These are phyloP conservation scores for Drosophila baimaii DNA, from an alignment of 1,140 invertebrate species.

Conservation along the genomic window DNA sequence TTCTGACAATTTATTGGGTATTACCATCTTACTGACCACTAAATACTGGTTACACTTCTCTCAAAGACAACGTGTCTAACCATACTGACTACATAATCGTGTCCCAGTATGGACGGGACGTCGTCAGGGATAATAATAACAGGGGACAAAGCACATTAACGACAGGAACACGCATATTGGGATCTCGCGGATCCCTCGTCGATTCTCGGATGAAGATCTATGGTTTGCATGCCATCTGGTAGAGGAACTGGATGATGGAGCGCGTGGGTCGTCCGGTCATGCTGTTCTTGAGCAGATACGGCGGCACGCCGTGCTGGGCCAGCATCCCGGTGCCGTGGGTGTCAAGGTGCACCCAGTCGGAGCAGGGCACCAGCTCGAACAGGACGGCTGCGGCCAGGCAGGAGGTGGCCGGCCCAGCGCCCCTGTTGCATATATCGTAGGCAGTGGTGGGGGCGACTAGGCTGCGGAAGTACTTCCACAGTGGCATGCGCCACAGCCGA, in stretches of 20 bases:
- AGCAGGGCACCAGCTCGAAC: slow-evolving; percentile 85
- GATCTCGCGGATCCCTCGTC: slow-evolving; percentile 11
- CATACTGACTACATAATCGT: not conserved
- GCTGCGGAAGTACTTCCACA: slow-evolving; percentile 91
- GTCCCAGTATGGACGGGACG: not conserved
- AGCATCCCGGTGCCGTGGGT: slow-evolving; percentile 88
- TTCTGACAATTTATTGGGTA: not conserved
- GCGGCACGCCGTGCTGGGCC: slow-evolving; percentile 85
- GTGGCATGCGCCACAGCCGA: slow-evolving; percentile 94
- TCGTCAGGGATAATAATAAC: slow-evolving; percentile 19
- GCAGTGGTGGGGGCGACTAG: slow-evolving; percentile 85
- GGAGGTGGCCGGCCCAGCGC: slow-evolving; percentile 85
- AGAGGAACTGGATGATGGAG: slow-evolving; percentile 86
- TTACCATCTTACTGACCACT: not conserved
- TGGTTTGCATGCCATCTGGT: slow-evolving; percentile 85
- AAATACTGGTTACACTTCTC: not conserved
- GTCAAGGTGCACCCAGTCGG: slow-evolving; percentile 89
- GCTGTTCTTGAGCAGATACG: slow-evolving; percentile 86
- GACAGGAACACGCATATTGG: slow-evolving; percentile 3
- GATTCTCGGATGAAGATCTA: not conserved
- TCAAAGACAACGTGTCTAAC: too few species aligned
- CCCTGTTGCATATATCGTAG: slow-evolving; percentile 88
- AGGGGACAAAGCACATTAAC: slow-evolving; percentile 15
- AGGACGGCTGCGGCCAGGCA: slow-evolving; percentile 89
- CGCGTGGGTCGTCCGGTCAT: slow-evolving; percentile 87